Conservation (phyloP, 1,140 invertebrate species). For the Aphis gossypii region DNA sequence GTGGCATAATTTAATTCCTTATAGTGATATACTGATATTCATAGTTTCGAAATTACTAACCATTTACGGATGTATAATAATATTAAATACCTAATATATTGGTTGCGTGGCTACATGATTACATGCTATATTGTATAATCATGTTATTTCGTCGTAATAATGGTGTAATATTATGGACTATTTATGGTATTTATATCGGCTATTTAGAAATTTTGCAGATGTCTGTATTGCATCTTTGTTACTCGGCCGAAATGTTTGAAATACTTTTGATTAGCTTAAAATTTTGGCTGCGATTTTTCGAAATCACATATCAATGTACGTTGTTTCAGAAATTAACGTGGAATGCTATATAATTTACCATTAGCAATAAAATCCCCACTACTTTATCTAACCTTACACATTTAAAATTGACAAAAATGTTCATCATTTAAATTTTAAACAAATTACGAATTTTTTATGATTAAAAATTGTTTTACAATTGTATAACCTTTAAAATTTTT, state of each 20-base stretch:
- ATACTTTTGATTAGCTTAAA: neutral
- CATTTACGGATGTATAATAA: neutral
- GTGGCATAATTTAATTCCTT: too few species aligned
- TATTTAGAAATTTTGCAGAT: too few species aligned
- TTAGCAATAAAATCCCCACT: neutral
- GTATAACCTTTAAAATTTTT: neutral
- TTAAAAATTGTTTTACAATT: neutral
- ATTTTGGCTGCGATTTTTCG: neutral
- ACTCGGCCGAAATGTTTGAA: neutral
- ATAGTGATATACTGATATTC: too few species aligned
- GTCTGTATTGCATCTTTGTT: neutral
- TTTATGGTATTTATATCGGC: too few species aligned
- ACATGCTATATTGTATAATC: neutral
- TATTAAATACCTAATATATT: neutral
- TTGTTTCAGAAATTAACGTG: too few species aligned
- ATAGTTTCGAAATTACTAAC: too few species aligned
- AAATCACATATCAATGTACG: neutral
- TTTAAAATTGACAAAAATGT: too few species aligned
- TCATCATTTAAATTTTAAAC: too few species aligned
- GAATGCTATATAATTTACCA: neutral
- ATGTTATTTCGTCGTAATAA: neutral
- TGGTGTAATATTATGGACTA: too few species aligned
- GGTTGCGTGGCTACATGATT: neutral
- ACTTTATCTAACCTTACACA: neutral
- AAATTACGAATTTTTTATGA: neutral